A percentile compares a stretch with the other conserved stretches of the same genome.
phyloP scores from a whole-genome alignment of 2,113 vertebrate species.

The Lota lota region DNA sequence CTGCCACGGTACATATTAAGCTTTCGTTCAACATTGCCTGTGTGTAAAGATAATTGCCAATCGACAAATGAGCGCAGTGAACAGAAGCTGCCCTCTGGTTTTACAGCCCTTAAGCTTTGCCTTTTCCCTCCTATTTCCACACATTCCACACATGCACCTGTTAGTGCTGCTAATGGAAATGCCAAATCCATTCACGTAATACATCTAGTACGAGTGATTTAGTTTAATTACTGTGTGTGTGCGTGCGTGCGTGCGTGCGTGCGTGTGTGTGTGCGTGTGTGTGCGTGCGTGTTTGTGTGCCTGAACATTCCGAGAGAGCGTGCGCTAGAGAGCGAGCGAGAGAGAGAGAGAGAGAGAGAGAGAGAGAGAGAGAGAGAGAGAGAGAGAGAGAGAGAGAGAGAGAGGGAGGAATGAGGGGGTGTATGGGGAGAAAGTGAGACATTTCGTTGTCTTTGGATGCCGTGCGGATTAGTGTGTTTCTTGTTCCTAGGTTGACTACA shows the following conservation, averaged over 20 bases:
- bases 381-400: background rate
- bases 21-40: background rate
- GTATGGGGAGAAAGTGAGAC: slow-evolving; percentile 1
- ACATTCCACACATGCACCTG: too few species aligned
- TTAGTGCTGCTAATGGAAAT: too few species aligned
- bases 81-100: too few species aligned
- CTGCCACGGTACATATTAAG: too few species aligned
- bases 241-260: background rate
- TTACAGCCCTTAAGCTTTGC: too few species aligned
- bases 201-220: too few species aligned
- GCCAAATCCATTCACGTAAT: too few species aligned
- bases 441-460: background rate
- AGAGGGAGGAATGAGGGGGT: background rate
- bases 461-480: slow-evolving; percentile 30
- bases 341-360: background rate
- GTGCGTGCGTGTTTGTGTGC: background rate
- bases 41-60: too few species aligned
- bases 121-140: too few species aligned
- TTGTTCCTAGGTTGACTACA: slow-evolving; percentile 26
- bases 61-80: too few species aligned
- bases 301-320: slow-evolving; percentile 28
- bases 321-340: background rate
- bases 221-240: background rate
- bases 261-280: background rate
- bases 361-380: background rate